Evolutionary conservation across 2,797 vertebrate species (phyloP), one percentile per base, ranked within the genome.

Genomic region (Pelochelys cantorii): DNA sequence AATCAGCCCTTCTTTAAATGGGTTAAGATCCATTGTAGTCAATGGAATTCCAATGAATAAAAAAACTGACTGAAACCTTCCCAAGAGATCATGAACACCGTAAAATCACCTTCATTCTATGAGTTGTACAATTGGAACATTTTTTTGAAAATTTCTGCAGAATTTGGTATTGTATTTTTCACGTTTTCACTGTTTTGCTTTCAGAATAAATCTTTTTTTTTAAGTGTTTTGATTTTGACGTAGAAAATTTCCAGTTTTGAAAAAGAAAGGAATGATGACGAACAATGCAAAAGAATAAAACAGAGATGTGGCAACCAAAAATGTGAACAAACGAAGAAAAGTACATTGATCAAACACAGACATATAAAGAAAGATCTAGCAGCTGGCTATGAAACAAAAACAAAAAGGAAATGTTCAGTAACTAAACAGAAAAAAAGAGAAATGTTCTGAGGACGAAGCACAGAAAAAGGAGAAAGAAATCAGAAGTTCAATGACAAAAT

Each of bases 221-320:
- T 29, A 48, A 52, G 25, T 29, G 25, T 29, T 77, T 27, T 52
- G 25, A 52, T 52, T 77, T 52, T 23, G n/a, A 71, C 23, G 37
- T 22, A 71, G 34, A 71, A 62, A 34, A 48, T 52, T 29, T 27
- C 25, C 27, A 52, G 3, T 77, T 29, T 75, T 75, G 60, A 94
- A 81, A 79, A 85, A 83, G 34, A 68, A 77, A 91, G 90, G 77
- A 86, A 90, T 53, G 42, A 56, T 80, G 60, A 85, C 60, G 81
- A 83, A 53, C 81, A 94, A 89, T 74, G 91, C 53, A 94, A 86
- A 94, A 88, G 83, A 83, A 1, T 79, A 91, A 80, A 93, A 87
- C 85, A 94, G 96, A 96, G 91, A 85, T 92, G 93, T 92, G 86
- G 86, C 86, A 94, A 95, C 86, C 89, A 91, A 93, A 97, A 84